Evolutionary conservation across 2,113 vertebrate species (phyloP).

Genomic region (Brienomyrus brachyistius): DNA sequence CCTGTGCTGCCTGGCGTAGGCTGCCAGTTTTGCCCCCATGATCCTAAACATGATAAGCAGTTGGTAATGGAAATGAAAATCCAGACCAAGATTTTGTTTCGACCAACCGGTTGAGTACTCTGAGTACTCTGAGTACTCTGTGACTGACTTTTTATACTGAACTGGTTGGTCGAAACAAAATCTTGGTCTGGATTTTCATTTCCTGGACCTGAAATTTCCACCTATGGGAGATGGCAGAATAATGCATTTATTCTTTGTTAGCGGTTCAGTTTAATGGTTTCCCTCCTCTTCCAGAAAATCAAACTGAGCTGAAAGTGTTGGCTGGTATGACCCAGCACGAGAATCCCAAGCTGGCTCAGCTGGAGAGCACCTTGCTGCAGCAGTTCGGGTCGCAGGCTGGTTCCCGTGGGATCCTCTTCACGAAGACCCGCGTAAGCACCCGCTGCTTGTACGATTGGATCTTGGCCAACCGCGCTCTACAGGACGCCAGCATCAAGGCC

Average conservation of each 20-base stretch:
- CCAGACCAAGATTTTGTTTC: no score
- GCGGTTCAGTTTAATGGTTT: background rate
- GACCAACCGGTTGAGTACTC: no score
- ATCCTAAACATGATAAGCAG: background rate
- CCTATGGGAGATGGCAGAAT: background rate
- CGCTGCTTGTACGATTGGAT: slow-evolving; percentile 74
- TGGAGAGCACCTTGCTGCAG: slow-evolving; percentile 63
- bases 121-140: no score
- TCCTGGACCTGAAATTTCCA: background rate
- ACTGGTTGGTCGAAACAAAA: background rate
- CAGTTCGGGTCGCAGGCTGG: slow-evolving; percentile 48
- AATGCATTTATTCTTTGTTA: background rate
- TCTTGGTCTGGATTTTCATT: background rate
- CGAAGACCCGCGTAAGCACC: slow-evolving; percentile 69
- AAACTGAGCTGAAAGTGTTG: slow-evolving; percentile 39
- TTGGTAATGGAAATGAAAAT: no score
- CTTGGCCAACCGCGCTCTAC: slow-evolving; percentile 41
- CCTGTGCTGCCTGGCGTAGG: background rate
- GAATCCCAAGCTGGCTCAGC: slow-evolving; percentile 73
- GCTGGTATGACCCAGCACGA: slow-evolving; percentile 42
- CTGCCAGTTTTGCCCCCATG: background rate
- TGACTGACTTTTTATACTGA: no score
- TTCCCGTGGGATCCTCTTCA: slow-evolving; percentile 75
- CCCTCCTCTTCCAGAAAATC: slow-evolving; percentile 58
- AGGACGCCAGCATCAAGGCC: slow-evolving; percentile 49